These are phyloP conservation scores for Galeruca laticollis DNA, from an alignment of 2,888 invertebrate genomes.

Conservation along the genomic window DNA sequence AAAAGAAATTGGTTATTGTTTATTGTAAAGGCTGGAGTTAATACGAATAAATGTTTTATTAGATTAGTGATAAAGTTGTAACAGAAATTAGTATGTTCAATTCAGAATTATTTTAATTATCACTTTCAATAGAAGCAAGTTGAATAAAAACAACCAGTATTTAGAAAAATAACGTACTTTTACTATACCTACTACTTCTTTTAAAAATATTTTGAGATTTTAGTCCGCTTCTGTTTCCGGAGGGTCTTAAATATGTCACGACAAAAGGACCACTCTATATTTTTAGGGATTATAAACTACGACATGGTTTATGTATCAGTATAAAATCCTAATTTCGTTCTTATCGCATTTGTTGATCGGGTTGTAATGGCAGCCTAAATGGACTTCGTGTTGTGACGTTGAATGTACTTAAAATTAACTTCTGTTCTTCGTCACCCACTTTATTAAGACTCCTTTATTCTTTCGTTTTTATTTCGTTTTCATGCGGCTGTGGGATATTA, in stretches of 20 bases:
- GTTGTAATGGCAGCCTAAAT: conserved; percentile 31
- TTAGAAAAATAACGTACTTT: no score
- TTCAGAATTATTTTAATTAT: no score
- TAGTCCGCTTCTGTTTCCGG: conserved; percentile 3
- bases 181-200: no score
- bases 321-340: conserved; percentile 34
- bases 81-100: no score
- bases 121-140: no score
- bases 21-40: no score
- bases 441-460: conserved; percentile 7
- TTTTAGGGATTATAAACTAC: conserved; percentile 32
- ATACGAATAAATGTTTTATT: no score
- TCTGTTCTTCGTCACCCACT: conserved; percentile 21
- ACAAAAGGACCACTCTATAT: conserved; percentile 27
- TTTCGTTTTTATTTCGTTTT: conserved; percentile 13
- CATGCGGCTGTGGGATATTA: conserved; percentile 8
- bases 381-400: conserved; percentile 33
- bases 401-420: conserved; percentile 19
- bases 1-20: no score
- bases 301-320: conserved; percentile 34
- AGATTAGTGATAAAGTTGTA: no score
- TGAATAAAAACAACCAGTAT: no score
- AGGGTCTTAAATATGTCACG: conserved; percentile 8
- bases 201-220: not conserved
- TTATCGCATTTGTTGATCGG: conserved; percentile 33